phyloP scores from a whole-genome alignment of 2,888 invertebrate genomes.

The Mimachlamys varia region DNA sequence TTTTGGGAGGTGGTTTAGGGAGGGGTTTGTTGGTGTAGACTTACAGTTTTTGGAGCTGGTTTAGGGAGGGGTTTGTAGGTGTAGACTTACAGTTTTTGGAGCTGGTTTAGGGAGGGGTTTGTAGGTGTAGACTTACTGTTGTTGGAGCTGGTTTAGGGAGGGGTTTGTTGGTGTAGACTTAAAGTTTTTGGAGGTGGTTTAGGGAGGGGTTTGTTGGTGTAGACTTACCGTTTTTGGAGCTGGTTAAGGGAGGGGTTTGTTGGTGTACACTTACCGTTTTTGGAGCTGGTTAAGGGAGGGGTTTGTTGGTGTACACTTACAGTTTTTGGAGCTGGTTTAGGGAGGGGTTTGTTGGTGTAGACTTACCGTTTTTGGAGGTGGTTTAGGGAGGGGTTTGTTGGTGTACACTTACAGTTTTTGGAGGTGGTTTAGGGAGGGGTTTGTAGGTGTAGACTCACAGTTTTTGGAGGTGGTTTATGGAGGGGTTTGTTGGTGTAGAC shows the following conservation, averaged over 20 bases:
- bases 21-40: neutral
- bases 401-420: neutral
- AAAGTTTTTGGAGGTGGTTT: neutral
- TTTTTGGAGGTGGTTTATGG: neutral
- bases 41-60: neutral
- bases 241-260: neutral
- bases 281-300: neutral
- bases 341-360: neutral
- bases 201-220: neutral
- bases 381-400: neutral
- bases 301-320: neutral
- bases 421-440: neutral
- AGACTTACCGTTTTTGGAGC: neutral
- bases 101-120: neutral
- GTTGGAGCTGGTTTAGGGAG: neutral
- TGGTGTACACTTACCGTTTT: neutral
- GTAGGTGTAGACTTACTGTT: neutral
- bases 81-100: neutral
- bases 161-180: neutral
- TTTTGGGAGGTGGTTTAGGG: constrained; percentile 9
- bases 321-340: neutral
- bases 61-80: neutral
- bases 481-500: neutral
- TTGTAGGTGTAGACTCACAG: neutral
- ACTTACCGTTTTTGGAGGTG: constrained; percentile 4